Evolutionary conservation across 2,888 invertebrate species (phyloP).

Genomic region (Glyphotaelius pellucidus): DNA sequence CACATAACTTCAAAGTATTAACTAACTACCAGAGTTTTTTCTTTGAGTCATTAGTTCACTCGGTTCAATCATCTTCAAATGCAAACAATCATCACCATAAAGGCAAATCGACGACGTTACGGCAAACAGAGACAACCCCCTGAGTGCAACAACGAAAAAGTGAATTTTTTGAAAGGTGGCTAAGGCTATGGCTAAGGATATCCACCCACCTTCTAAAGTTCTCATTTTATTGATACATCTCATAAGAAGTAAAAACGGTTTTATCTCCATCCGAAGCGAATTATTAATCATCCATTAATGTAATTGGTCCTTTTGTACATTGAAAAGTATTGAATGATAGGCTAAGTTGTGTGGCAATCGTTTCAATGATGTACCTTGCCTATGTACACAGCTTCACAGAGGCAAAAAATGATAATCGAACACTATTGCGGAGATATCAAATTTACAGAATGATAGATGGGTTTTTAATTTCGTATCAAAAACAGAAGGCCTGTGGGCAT

Average conservation of each 20-base stretch:
- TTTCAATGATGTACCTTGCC: background rate
- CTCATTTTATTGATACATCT: background rate
- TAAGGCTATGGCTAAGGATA: background rate
- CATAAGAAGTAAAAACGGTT: background rate
- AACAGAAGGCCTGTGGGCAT: background rate
- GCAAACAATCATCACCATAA: too few relatives aligned
- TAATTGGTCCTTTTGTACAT: background rate
- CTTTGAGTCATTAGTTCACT: too few relatives aligned
- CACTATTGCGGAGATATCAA: background rate
- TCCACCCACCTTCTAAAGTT: background rate
- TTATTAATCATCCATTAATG: background rate
- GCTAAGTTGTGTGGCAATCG: background rate
- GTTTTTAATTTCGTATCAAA: background rate
- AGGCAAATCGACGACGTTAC: too few relatives aligned
- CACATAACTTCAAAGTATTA: too few relatives aligned
- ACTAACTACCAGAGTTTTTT: too few relatives aligned
- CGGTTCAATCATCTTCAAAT: too few relatives aligned
- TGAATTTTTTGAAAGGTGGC: background rate
- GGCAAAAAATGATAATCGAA: background rate
- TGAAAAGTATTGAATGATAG: background rate
- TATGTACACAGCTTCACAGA: background rate
- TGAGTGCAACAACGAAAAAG: too few relatives aligned
- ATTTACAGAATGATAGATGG: background rate
- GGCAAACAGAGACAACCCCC: too few relatives aligned
- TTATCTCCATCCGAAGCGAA: background rate